Conservation (phyloP, 2,113 vertebrate species). For the Camelus bactrianus region DNA sequence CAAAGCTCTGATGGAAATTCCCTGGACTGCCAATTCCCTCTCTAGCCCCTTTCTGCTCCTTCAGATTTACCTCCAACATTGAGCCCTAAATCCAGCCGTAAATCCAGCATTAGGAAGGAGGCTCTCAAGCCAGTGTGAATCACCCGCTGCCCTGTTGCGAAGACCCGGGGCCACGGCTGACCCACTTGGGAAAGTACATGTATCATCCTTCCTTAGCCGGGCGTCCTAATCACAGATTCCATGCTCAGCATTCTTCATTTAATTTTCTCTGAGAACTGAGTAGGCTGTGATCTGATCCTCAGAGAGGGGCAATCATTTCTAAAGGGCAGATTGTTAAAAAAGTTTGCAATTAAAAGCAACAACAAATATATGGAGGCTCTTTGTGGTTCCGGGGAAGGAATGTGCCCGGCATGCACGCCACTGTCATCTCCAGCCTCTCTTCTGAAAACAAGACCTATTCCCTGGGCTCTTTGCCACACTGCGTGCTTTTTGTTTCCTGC, state of each 20-base stretch:
- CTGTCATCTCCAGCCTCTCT: background rate
- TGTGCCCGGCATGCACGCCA: background rate
- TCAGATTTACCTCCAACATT: slow-evolving; percentile 79
- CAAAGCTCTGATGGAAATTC: slow-evolving; percentile 86
- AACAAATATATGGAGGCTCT: slow-evolving; percentile 60
- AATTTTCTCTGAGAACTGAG: slow-evolving; percentile 71
- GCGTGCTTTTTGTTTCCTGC: background rate
- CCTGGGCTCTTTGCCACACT: background rate
- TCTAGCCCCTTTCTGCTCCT: slow-evolving; percentile 65
- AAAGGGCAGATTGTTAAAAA: slow-evolving; percentile 70
- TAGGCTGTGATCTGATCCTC: slow-evolving; percentile 54
- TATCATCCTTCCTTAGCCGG: slow-evolving; percentile 66
- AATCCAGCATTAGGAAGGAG: slow-evolving; percentile 65
- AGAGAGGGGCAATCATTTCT: slow-evolving; percentile 70
- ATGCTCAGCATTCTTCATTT: slow-evolving; percentile 66
- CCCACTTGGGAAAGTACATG: slow-evolving; percentile 58
- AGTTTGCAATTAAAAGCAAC: slow-evolving; percentile 64
- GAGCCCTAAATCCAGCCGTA: slow-evolving; percentile 81
- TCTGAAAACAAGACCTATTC: background rate
- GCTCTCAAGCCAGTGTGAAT: slow-evolving; percentile 42
- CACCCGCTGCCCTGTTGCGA: slow-evolving; percentile 34
- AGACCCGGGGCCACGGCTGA: slow-evolving; percentile 48
- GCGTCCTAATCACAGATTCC: slow-evolving; percentile 77
- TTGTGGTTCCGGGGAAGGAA: slow-evolving; percentile 67
- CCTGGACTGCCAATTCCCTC: slow-evolving; percentile 71